These are phyloP conservation scores for Pelagia noctiluca DNA, from an alignment of 30 jellyfish, hydroid and myxozoan species.

Conservation along the genomic window DNA sequence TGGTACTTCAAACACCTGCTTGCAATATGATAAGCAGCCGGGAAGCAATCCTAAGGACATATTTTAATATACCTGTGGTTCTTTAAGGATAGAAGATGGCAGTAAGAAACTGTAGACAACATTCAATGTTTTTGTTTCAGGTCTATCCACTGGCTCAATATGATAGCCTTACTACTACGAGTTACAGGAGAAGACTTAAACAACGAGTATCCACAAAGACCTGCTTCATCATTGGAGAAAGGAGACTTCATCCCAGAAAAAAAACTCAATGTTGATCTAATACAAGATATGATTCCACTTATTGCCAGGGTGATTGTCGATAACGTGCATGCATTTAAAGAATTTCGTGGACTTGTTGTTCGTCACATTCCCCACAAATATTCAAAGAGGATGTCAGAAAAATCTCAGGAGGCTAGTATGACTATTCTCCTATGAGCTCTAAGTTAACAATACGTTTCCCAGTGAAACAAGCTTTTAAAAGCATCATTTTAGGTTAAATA, in stretches of 20 bases:
- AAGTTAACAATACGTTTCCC: too few species aligned
- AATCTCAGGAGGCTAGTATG: constrained; percentile 27
- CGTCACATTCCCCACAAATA: constrained; percentile 42
- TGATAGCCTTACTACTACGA: constrained; percentile 23
- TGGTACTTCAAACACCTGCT: too few species aligned
- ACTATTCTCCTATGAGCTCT: too few species aligned
- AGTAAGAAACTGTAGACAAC: neutral
- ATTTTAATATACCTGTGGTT: neutral
- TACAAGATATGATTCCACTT: constrained; percentile 37
- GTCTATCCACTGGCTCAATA: constrained; percentile 34
- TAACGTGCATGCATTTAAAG: constrained; percentile 9
- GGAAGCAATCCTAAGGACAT: neutral
- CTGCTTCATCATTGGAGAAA: constrained; percentile 16
- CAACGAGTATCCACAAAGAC: constrained; percentile 18
- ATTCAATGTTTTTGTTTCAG: neutral
- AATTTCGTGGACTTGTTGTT: constrained; percentile 21
- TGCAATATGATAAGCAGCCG: too few species aligned
- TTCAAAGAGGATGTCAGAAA: constrained; percentile 34
- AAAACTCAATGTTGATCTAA: constrained; percentile 3
- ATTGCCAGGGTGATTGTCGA: constrained; percentile 35
- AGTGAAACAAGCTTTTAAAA: too few species aligned
- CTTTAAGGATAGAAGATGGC: neutral
- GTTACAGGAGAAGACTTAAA: constrained; percentile 21
- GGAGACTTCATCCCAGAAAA: constrained; percentile 43
- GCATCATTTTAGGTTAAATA: too few species aligned